Percentiles rank a stretch among this genome's conserved stretches.
These are phyloP conservation scores for Mayetiola destructor DNA, from an alignment of 2,888 invertebrate genomes.

Conservation along the genomic window DNA sequence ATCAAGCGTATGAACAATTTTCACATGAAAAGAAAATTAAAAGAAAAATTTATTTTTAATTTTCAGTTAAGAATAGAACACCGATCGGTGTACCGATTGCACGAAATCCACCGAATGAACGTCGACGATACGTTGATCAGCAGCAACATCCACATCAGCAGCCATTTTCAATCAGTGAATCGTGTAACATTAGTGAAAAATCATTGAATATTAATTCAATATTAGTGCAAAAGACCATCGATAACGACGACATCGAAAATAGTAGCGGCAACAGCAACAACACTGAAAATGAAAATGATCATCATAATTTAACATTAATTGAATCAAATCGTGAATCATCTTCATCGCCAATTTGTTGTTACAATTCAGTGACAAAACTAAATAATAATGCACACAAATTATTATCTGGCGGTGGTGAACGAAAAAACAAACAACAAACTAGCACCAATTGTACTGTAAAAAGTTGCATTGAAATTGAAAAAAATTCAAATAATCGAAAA, in stretches of 20 bases:
- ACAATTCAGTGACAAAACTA: constrained; percentile 1
- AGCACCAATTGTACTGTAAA: background rate
- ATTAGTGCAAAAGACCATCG: background rate
- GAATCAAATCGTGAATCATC: background rate
- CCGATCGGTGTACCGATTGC: constrained; percentile 16
- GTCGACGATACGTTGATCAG: background rate
- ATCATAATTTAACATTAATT: background rate
- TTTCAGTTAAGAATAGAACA: constrained; percentile 22
- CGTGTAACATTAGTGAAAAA: background rate
- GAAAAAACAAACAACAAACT: background rate
- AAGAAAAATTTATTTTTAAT: constrained; percentile 15
- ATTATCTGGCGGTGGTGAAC: too few relatives aligned
- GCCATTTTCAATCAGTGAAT: constrained; percentile 1
- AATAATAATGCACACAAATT: constrained; percentile 1
- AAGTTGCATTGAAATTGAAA: background rate
- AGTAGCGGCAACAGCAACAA: background rate
- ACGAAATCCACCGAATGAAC: constrained; percentile 14
- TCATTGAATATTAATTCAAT: background rate
- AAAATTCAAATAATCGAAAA: constrained; percentile 3
- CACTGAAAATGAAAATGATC: background rate
- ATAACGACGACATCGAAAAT: background rate
- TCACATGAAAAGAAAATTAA: background rate
- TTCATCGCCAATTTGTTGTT: constrained; percentile 7
- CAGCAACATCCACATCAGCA: background rate
- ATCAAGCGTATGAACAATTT: too few relatives aligned